Percentiles rank a stretch among this genome's conserved stretches.
These are phyloP conservation scores for Rotaria socialis DNA, from an alignment of 2,888 invertebrate species.

Conservation along the genomic window DNA sequence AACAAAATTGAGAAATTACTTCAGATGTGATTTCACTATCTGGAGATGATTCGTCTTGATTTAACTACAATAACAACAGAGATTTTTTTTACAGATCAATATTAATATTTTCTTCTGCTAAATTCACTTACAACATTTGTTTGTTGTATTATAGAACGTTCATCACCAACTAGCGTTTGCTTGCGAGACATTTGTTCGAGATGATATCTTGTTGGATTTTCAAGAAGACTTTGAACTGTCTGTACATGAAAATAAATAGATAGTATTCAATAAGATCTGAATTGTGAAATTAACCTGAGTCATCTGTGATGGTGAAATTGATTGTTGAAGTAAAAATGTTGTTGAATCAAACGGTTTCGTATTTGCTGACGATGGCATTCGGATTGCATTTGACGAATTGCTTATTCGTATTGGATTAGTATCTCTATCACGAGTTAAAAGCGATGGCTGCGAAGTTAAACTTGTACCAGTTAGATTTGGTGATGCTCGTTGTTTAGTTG, in stretches of 20 bases:
- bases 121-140: neutral
- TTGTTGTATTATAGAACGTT: neutral
- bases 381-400: neutral
- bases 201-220: constrained; percentile 86
- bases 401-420: neutral
- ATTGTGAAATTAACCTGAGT: neutral
- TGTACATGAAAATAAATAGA: no score
- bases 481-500: neutral
- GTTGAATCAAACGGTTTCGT: neutral
- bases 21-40: constrained; percentile 27
- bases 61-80: neutral
- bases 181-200: constrained; percentile 71
- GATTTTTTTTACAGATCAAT: neutral
- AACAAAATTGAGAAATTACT: neutral
- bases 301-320: neutral
- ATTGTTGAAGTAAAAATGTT: constrained; percentile 28
- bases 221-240: constrained; percentile 68
- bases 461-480: constrained; percentile 13
- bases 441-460: neutral
- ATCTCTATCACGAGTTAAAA: constrained; percentile 5
- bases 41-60: constrained; percentile 1
- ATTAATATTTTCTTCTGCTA: no score
- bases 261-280: no score
- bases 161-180: constrained; percentile 6
- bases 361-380: neutral